Base-by-base conservation (phyloP, 2,113 vertebrate species). In the Elanoides forficatus region DNA sequence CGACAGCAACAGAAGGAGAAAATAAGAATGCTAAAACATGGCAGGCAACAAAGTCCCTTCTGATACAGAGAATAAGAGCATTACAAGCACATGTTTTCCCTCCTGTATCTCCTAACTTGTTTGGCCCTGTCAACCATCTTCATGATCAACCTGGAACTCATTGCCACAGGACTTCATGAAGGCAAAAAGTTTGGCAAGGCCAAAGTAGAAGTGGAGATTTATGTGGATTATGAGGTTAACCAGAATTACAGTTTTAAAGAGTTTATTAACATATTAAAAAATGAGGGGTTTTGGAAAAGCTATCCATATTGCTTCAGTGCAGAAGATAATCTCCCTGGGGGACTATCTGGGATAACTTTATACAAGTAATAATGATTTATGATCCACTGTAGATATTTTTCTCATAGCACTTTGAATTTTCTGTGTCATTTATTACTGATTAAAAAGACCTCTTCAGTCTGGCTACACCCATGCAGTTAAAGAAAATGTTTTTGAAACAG, bases 141-240 rank as follows among this genome's bases (percentile, higher is more conserved):
- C 32, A 50, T 40, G 18, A 76, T 72, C 38, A 80, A 29, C 40
- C 11, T 71, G 82, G 74, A 90, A 78, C 59, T 43, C 53, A 50
- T 16, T 88, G 36, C 13, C 42, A 78, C 26, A 73, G 34, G 32
- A 83, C 13, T 78, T 43, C 17, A 50, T 38, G 13, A 62, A 88
- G 38, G 29, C 42, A 73, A 90, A 50, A 89, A 10, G 4, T 76
- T 45, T 60, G 48, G 23, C 43, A 88, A 79, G 11, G 34, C 6
- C 63, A 38, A 53, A 72, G 19, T 12, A 53, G 17, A 92, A 85
- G 10, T 15, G 45, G 38, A 50, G 10, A 26, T 58, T 82, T 59
- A 65, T 55, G 32, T 78, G 75, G 79, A 74, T 88, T 70, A 78
- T 34, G 45, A 81, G 63, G 72, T 81, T 90, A 94, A 94, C 70